Evolutionary conservation across 2,888 invertebrate genomes (phyloP).

Genomic region (Synanthedon tipuliformis): DNA sequence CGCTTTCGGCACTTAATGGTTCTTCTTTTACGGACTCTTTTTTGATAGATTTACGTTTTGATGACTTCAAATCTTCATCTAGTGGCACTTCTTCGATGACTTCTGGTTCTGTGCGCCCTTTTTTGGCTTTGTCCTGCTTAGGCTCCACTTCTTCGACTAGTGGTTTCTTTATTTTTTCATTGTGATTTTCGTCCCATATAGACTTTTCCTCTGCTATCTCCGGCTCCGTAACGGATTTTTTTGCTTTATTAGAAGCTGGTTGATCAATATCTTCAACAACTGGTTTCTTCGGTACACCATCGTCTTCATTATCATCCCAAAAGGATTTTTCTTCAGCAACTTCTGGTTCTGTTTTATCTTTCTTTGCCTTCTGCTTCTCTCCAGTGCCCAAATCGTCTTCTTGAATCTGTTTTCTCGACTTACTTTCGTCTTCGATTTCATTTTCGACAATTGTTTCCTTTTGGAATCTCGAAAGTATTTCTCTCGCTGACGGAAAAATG

Average conservation of each 20-base stretch:
- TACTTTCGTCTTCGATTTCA: slow-evolving; percentile 51
- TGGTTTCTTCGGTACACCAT: slow-evolving; percentile 22
- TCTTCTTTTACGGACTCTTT: slow-evolving; percentile 48
- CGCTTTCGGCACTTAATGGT: slow-evolving; percentile 61
- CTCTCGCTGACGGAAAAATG: slow-evolving; percentile 57
- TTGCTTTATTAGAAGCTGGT: slow-evolving; percentile 21
- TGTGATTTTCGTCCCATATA: slow-evolving; percentile 53
- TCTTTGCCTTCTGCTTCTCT: slow-evolving; percentile 27
- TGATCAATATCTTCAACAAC: slow-evolving; percentile 29
- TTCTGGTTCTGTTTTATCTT: slow-evolving; percentile 38
- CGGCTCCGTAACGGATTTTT: slow-evolving; percentile 35
- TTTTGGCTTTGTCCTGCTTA: slow-evolving; percentile 36
- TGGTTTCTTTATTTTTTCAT: slow-evolving; percentile 35
- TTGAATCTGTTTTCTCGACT: slow-evolving; percentile 25
- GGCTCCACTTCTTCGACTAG: slow-evolving; percentile 32
- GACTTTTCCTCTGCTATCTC: slow-evolving; percentile 42
- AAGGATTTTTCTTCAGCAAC: slow-evolving; percentile 32
- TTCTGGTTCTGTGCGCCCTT: slow-evolving; percentile 43
- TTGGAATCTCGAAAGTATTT: slow-evolving; percentile 60
- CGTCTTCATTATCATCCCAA: slow-evolving; percentile 39
- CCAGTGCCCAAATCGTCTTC: slow-evolving; percentile 26
- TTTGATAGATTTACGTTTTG: slow-evolving; percentile 58
- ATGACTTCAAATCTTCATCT: slow-evolving; percentile 39
- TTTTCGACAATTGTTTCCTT: slow-evolving; percentile 61
- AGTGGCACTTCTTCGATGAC: slow-evolving; percentile 41